Base-by-base conservation (phyloP, 1,140 invertebrate species). In the Harpegnathos saltator region DNA sequence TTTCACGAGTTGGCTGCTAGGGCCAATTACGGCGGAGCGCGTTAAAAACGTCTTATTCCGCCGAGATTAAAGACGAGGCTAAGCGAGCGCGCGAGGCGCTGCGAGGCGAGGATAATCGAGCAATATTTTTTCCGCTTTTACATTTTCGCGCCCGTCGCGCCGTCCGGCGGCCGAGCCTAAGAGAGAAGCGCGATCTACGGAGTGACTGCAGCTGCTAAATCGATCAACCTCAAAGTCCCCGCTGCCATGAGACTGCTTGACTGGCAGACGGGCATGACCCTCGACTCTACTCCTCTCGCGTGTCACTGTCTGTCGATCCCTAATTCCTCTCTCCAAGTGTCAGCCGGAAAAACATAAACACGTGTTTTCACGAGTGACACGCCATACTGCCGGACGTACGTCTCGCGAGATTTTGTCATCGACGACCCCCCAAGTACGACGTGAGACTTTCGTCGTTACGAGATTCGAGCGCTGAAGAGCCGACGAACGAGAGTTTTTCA, bases 321-420 rank as follows among this genome's bases (percentile, higher is more conserved):
- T 88, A 84, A 72, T 84, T 89, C 69, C 77, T 74, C 62, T 81
- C 61, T 44, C 54, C 80, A 89, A 87, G 85, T 71, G 85, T 80
- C 86, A 71, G 87, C 83, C 58, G 65, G 85, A 91, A 89, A 91
- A 92, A 86, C 84, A 85, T 89, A 90, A 92, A 93, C 92, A 92
- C 90, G 90, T 92, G 92, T 92, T 92, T 88, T 89, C 58, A n/a
- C n/a, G 74, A 87, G 86, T 87, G 92, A 92, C 91, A 89, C 63
- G 83, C 88, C 69, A 22, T 78, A 52, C 15, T 11, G 50, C n/a
- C n/a, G n/a, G n/a, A n/a, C n/a, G n/a, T n/a, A 80, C 52, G 65
- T 68, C 61, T 44, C 48, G 29, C 22, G 52, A 80, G 52, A 29
- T 71, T 48, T 69, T 80, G 24, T 22, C 75, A 59, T 80, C 24